These are phyloP conservation scores for Diarsia rubi DNA, from an alignment of 2,888 invertebrate species.

Conservation along the genomic window DNA sequence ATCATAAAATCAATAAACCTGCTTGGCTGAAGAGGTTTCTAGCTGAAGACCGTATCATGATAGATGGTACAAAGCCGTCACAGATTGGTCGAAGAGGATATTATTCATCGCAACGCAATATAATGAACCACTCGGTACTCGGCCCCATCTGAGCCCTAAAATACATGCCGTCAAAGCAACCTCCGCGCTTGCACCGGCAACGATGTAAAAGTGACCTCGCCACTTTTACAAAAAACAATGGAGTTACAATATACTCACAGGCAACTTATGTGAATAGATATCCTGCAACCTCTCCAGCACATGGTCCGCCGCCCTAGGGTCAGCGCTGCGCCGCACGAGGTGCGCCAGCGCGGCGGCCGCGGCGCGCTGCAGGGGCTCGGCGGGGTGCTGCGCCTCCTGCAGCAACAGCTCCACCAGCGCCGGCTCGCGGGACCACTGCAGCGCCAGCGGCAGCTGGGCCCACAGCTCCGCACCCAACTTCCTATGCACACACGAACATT, in stretches of 20 bases:
- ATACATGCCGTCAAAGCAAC: neutral
- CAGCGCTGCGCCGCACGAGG: constrained; percentile 88
- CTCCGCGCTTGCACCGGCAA: neutral
- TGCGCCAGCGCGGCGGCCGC: constrained; percentile 95
- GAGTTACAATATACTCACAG: constrained; percentile 84
- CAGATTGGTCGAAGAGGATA: neutral
- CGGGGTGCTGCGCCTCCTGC: constrained; percentile 94
- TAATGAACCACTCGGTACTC: too few species aligned
- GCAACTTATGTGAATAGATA: constrained; percentile 94
- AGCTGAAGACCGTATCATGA: neutral
- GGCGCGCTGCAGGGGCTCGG: constrained; percentile 95
- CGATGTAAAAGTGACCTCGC: neutral
- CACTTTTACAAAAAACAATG: too few species aligned
- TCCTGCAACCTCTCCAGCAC: constrained; percentile 93
- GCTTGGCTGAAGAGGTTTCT: neutral
- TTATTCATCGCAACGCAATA: too few species aligned
- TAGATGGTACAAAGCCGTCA: neutral
- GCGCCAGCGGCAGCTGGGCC: constrained; percentile 78
- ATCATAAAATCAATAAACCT: neutral
- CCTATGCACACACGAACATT: constrained; percentile 72
- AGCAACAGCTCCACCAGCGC: constrained; percentile 91
- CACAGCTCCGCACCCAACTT: constrained; percentile 83
- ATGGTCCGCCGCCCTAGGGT: constrained; percentile 72
- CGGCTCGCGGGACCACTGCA: constrained; percentile 76
- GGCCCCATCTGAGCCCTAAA: neutral